Evolutionary conservation across 2,888 invertebrate species (phyloP).

Genomic region (Epinotia brunnichana): DNA sequence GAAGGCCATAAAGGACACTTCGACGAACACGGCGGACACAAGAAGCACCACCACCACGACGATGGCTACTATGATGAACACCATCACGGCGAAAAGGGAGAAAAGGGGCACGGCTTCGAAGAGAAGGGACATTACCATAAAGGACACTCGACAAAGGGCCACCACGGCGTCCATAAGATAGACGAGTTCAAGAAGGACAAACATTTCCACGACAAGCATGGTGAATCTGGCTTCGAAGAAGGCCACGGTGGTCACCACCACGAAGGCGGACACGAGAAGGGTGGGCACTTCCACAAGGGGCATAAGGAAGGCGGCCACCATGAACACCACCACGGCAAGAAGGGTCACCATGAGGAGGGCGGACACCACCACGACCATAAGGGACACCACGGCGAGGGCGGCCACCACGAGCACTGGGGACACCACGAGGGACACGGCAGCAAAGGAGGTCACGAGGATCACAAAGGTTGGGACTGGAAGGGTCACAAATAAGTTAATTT

Average conservation of each 20-base stretch:
- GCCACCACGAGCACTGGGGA: conserved; percentile 88
- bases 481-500: conserved; percentile 65
- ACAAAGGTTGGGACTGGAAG: conserved; percentile 90
- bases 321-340: conserved; percentile 90
- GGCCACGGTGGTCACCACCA: conserved; percentile 91
- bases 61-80: conserved; percentile 87
- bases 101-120: conserved; percentile 82
- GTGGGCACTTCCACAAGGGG: conserved; percentile 91
- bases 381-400: conserved; percentile 90
- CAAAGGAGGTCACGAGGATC: conserved; percentile 90
- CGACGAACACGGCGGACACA: conserved; percentile 85
- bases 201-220: conserved; percentile 93
- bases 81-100: conserved; percentile 86
- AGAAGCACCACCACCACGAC: conserved; percentile 86
- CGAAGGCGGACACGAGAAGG: conserved; percentile 90
- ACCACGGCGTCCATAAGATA: conserved; percentile 92
- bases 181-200: conserved; percentile 94
- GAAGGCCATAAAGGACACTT: conserved; percentile 85
- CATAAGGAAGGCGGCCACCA: conserved; percentile 90
- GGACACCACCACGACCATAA: conserved; percentile 90
- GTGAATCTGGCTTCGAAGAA: conserved; percentile 91
- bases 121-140: conserved; percentile 89
- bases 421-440: conserved; percentile 89
- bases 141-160: conserved; percentile 92
- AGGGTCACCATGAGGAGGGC: conserved; percentile 90